Conservation (phyloP, 35 echinoderm and acorn worm species). For the Lytechinus variegatus region DNA sequence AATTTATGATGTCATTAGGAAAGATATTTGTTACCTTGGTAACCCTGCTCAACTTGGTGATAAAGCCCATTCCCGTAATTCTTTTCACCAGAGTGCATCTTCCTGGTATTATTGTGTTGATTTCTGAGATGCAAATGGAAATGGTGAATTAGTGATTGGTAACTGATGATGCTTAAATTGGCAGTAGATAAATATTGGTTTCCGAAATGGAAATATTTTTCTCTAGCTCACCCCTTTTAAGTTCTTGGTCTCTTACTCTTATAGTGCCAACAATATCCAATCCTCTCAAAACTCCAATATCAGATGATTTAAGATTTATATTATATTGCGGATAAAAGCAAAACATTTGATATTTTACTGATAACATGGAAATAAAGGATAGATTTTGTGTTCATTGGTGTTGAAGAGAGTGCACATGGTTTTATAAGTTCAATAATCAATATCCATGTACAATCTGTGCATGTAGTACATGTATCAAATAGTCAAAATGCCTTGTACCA, state of each 20-base stretch:
- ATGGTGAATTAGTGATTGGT: neutral
- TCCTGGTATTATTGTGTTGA: neutral
- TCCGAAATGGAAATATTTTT: neutral
- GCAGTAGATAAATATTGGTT: neutral
- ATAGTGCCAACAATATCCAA: too few relatives aligned
- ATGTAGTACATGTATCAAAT: too few relatives aligned
- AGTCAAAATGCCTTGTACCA: too few relatives aligned
- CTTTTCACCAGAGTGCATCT: neutral
- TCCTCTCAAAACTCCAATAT: too few relatives aligned
- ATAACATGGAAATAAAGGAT: too few relatives aligned
- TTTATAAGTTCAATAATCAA: too few relatives aligned
- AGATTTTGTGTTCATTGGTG: too few relatives aligned
- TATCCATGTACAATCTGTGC: too few relatives aligned
- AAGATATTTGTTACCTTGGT: neutral
- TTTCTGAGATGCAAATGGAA: neutral
- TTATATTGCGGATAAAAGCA: too few relatives aligned
- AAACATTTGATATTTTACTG: too few relatives aligned
- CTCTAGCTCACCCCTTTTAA: neutral
- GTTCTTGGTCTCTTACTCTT: too few relatives aligned
- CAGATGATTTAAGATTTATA: neutral
- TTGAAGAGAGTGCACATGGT: too few relatives aligned
- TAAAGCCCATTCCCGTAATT: neutral
- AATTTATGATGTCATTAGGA: neutral
- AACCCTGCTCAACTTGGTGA: neutral
- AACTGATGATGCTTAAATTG: neutral